These are phyloP conservation scores for Aphodius sticticus DNA, from an alignment of 2,888 invertebrate genomes.

Conservation along the genomic window DNA sequence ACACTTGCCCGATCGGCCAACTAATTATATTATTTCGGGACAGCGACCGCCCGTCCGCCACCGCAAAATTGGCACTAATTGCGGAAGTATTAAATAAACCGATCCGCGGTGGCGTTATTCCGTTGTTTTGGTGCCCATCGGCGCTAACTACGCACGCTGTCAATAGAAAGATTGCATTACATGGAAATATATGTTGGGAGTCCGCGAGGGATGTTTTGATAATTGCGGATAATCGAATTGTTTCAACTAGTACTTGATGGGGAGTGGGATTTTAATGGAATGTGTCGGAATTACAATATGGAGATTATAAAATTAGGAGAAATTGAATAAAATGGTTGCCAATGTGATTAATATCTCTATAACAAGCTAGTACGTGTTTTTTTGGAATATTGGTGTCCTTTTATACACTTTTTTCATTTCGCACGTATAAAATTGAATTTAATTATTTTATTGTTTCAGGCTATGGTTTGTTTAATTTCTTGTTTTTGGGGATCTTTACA, in stretches of 20 bases:
- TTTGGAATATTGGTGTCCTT: too few species aligned
- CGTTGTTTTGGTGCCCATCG: neutral
- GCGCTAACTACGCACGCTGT: neutral
- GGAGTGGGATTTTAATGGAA: neutral
- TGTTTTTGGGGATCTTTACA: too few species aligned
- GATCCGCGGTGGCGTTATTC: neutral
- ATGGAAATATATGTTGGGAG: neutral
- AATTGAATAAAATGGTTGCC: neutral
- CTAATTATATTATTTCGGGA: constrained; percentile 4
- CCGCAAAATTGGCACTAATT: neutral
- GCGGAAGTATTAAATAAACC: constrained; percentile 4
- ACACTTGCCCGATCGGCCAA: constrained; percentile 4
- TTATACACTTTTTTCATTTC: too few species aligned
- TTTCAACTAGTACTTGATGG: neutral
- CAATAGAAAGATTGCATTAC: neutral
- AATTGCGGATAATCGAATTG: neutral
- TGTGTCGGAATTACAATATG: neutral
- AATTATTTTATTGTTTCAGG: too few species aligned
- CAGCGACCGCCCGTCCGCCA: neutral
- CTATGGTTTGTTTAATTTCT: too few species aligned
- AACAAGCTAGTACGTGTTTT: too few species aligned
- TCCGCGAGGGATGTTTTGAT: neutral
- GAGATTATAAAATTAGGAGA: neutral
- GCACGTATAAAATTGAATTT: too few species aligned
- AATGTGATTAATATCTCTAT: neutral